Base-by-base conservation (phyloP, 53 echinoderm and acorn worm genomes). In the Paracentrotus lividus region DNA sequence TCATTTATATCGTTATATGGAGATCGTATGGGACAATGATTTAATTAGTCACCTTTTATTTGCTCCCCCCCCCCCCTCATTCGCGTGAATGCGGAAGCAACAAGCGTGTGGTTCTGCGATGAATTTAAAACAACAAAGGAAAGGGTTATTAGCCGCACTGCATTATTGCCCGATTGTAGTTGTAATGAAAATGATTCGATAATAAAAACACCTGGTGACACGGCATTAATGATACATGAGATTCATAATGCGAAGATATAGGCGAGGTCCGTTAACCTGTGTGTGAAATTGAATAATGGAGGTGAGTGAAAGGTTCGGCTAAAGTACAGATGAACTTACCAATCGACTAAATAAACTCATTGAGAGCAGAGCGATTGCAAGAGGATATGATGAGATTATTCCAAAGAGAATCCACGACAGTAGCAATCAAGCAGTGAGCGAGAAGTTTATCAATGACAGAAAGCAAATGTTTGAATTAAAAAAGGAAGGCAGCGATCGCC, bases 321-420 rank as follows among this genome's bases (percentile, higher is more conserved):
- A 72, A 72, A 72, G 72, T 72, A 7, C 72, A 72, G 72, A 72
- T 72, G 72, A 72, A 72, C 72, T 72, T 72, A 72, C 72, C 72
- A 40, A 72, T 72, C 18, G 40, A 13, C 72, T 72, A 72, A 72
- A 72, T 72, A 72, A 72, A n/a, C n/a, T 72, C 72, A 72, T 40
- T 32, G 36, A 40, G 72, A 72, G 9, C 24, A 67, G 40, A 72
- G 18, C 40, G 38, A 72, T 38, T 18, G 0, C 18, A 36, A 38
- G 72, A 72, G 40, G 72, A 4, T 72, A 40, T 40, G 72, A 72
- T 72, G 16, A 72, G 36, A 40, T 18, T 20, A 38, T 72, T 72
- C 72, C 72, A 72, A 72, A 18, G 72, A 36, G 40, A 72, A 38
- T 72, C 72, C 72, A 12, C 36, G 18, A 40, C 20, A 38, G 4